Evolutionary conservation across 2,797 vertebrate species (phyloP).

Genomic region (Limosa lapponica): DNA sequence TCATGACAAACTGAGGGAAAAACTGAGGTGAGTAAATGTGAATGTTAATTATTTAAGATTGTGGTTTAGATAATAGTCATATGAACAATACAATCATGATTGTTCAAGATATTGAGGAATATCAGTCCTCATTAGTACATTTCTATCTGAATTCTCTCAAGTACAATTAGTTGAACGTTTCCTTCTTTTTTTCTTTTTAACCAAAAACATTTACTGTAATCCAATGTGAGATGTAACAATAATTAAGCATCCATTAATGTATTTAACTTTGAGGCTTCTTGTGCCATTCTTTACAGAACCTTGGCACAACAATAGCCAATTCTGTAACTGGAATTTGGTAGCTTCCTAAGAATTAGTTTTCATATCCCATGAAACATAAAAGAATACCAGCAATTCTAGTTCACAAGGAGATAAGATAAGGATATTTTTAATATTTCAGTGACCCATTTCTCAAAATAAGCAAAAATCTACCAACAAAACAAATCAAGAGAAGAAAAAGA

Average conservation of each 20-base stretch:
- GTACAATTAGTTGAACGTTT: background rate
- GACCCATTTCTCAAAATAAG: background rate
- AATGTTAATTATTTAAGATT: background rate
- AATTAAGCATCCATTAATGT: background rate
- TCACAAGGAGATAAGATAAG: background rate
- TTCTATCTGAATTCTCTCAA: background rate
- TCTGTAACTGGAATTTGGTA: background rate
- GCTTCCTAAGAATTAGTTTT: background rate
- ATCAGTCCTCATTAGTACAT: fast-evolving
- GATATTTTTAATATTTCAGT: background rate
- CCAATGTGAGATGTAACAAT: background rate
- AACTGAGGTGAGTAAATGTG: background rate
- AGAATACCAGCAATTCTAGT: background rate
- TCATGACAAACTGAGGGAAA: background rate
- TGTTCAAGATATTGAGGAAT: background rate
- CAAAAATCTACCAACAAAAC: background rate
- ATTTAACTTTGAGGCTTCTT: background rate
- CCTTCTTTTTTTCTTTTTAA: background rate
- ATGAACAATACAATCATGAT: background rate
- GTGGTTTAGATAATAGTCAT: background rate
- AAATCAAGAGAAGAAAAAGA: background rate
- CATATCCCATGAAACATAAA: background rate
- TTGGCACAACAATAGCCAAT: background rate
- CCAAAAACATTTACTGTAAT: background rate
- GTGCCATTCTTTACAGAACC: background rate